Conservation (phyloP, 2,797 vertebrate species). For the Heteromormyrus szaboi region DNA sequence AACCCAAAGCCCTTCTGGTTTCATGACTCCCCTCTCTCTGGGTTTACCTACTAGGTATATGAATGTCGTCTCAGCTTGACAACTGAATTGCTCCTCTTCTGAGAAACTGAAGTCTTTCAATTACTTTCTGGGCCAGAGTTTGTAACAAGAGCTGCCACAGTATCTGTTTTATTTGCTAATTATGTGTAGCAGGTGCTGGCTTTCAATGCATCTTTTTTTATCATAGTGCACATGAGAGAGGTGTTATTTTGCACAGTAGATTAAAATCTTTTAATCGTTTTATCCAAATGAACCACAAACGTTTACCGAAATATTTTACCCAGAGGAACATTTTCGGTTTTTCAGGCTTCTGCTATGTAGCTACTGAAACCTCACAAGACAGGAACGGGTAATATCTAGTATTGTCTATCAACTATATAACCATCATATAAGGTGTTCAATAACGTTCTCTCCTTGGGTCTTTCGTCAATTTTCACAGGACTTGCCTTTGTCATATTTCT, state of each 20-base stretch:
- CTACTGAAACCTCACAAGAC: not conserved
- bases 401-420: not conserved
- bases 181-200: not conserved
- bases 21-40: not conserved
- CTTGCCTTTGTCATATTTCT: not conserved
- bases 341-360: not conserved
- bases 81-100: not conserved
- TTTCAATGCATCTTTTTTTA: not conserved
- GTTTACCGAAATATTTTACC: not conserved
- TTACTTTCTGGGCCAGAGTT: not conserved
- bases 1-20: constrained; percentile 28
- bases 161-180: not conserved
- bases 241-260: not conserved
- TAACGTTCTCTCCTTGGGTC: not conserved
- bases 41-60: not conserved
- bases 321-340: not conserved
- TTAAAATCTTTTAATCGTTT: not conserved
- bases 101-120: not conserved
- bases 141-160: not conserved
- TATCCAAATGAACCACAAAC: not conserved
- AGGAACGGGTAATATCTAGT: not conserved
- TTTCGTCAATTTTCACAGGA: not conserved
- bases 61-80: not conserved
- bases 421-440: not conserved
- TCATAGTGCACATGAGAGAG: not conserved